phyloP scores from a whole-genome alignment of 2,797 vertebrate genomes.

The Anas georgica region DNA sequence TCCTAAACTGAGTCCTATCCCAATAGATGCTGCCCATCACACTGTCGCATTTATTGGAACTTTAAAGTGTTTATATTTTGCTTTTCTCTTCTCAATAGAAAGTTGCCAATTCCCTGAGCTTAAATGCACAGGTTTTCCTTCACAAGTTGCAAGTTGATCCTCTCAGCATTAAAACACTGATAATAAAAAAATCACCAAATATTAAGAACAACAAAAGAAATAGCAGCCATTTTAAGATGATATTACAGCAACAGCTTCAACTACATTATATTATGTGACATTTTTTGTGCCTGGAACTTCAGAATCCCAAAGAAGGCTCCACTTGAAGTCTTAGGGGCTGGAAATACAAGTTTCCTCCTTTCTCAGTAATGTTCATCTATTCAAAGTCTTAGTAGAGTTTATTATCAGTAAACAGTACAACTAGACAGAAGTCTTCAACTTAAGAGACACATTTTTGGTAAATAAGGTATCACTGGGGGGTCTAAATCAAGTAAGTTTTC shows the following conservation, averaged over 20 bases:
- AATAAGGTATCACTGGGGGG: neutral
- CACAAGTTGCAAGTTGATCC: neutral
- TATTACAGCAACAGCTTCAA: neutral
- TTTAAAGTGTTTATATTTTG: neutral
- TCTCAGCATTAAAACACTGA: neutral
- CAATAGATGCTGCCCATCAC: neutral
- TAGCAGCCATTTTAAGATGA: neutral
- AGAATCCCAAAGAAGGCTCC: neutral
- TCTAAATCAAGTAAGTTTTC: constrained; percentile 37
- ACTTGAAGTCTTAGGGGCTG: neutral
- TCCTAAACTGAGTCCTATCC: neutral
- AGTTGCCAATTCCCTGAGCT: neutral
- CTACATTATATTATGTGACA: neutral
- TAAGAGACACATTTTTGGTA: neutral
- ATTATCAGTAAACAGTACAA: neutral
- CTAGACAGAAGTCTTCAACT: neutral
- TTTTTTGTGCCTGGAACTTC: neutral
- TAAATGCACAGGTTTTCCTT: neutral
- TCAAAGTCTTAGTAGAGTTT: constrained; percentile 6
- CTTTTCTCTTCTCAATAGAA: neutral
- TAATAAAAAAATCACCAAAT: neutral
- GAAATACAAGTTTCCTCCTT: neutral
- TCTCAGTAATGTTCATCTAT: neutral
- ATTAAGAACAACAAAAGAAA: neutral
- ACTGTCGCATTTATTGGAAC: neutral